phyloP scores from a whole-genome alignment of 2,113 vertebrate species.

The Micronisus gabar region DNA sequence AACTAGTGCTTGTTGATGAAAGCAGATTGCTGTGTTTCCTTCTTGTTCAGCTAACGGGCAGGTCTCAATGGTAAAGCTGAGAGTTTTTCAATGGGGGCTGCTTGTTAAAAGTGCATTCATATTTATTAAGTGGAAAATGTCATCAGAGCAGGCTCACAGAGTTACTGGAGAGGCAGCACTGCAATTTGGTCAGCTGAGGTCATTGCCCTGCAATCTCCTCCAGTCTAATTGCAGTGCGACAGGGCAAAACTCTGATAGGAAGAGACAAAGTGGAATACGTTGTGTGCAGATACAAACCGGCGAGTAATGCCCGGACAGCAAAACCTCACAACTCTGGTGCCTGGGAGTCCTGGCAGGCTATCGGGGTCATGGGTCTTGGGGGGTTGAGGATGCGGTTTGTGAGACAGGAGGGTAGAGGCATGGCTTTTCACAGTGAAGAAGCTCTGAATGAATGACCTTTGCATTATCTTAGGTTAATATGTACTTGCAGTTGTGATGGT shows the following conservation, averaged over 20 bases:
- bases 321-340: neutral
- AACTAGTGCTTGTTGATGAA: neutral
- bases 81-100: neutral
- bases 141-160: neutral
- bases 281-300: neutral
- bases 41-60: neutral
- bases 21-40: neutral
- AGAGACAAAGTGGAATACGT: neutral
- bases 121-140: neutral
- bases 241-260: neutral
- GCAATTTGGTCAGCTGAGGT: neutral
- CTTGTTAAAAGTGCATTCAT: neutral
- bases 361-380: neutral
- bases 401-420: neutral
- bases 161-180: neutral
- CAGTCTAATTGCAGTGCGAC: neutral
- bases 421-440: neutral
- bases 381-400: neutral
- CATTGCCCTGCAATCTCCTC: neutral
- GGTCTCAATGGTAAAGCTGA: neutral
- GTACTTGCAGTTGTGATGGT: neutral
- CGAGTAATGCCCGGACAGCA: accelerated
- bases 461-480: neutral
- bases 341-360: neutral
- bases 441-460: neutral